Base-by-base conservation (phyloP, 2,113 vertebrate species). In the Centropus bengalensis region DNA sequence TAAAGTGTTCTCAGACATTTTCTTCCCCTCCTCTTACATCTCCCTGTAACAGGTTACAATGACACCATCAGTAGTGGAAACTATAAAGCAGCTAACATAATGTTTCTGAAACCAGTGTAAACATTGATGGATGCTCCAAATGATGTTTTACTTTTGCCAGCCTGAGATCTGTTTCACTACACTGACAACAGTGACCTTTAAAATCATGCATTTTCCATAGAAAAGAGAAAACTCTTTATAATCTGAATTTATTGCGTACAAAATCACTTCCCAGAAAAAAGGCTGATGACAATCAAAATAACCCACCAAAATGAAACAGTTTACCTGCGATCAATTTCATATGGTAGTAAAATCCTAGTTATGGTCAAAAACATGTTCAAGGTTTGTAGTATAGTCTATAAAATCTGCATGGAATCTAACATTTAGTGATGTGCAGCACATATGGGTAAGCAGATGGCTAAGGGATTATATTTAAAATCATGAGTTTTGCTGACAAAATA, bases 401-500 rank as follows among this genome's bases (percentile, higher is more conserved):
- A 97, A 97, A 96, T 86, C 94, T 95, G 17, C 70, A 93, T 77
- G 73, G 58, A 97, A 97, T 94, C 85, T 92, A 97, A 94, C 66
- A 93, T 86, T 96, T 82, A 91, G 36, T 83, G 94, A 93, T 96
- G 86, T 74, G 88, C 91, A 90, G 83, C 75, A 80, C 97, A 97
- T 93, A 97, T 87, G 94, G 92, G 62, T 91, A 96, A 95, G 68
- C 97, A 98, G 98, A 97, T 97, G 97, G 96, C 49, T 69, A 30
- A 95, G 73, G 77, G 89, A 94, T 95, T 98, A 97, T 96, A 98
- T 97, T 97, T 96, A 97, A 97, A 97, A 96, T 96, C 78, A 91
- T 78, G 74, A 86, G 60, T 96, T 97, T 94, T 97, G 96, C 97
- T 98, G 97, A 97, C 96, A 98, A 98, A 98, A 97, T 94, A 97